Conservation (phyloP, 2,797 vertebrate genomes). For the Numenius phaeopus region DNA sequence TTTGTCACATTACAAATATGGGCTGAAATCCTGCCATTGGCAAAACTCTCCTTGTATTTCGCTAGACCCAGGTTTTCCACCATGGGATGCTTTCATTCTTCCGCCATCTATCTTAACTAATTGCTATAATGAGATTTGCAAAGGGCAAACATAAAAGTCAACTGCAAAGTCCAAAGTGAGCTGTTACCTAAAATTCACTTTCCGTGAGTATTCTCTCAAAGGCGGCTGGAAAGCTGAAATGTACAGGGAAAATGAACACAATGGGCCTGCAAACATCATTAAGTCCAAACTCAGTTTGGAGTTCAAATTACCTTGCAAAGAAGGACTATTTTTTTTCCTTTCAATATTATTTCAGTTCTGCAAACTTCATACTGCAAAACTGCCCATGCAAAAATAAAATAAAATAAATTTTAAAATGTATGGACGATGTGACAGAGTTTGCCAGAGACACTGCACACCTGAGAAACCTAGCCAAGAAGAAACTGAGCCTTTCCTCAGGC, state of each 20-base stretch:
- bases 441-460: not conserved
- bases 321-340: not conserved
- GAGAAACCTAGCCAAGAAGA: not conserved
- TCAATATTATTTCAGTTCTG: not conserved
- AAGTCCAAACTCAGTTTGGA: not conserved
- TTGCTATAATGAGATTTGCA: slow-evolving; percentile 55
- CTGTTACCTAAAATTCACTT: slow-evolving; percentile 36
- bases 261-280: slow-evolving; percentile 29
- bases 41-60: not conserved
- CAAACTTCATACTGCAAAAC: not conserved
- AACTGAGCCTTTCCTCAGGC: not conserved
- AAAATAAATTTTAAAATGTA: not conserved
- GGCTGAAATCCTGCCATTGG: not conserved
- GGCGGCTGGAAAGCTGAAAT: not conserved
- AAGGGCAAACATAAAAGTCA: not conserved
- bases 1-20: not conserved
- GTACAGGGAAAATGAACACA: not conserved
- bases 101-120: slow-evolving; percentile 18
- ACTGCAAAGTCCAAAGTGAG: not conserved
- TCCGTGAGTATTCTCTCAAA: not conserved
- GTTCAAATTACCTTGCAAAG: slow-evolving; percentile 16
- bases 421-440: not conserved
- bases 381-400: not conserved
- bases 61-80: not conserved
- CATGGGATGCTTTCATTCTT: not conserved